These are phyloP conservation scores for Ectemnius lituratus DNA, from an alignment of 2,888 invertebrate species.

Conservation along the genomic window DNA sequence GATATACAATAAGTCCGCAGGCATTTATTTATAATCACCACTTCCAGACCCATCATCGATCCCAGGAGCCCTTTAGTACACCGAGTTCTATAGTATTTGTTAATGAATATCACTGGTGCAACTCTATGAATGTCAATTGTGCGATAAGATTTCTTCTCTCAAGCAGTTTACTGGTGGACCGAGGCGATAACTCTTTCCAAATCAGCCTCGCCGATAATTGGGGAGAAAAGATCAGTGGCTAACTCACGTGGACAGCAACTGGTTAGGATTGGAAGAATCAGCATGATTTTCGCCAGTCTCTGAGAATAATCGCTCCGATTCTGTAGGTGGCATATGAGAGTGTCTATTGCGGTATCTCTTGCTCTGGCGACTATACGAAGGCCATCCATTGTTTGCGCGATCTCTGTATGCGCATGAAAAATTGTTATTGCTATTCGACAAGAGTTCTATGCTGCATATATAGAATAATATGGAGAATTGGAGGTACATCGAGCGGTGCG, in stretches of 20 bases:
- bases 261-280: conserved; percentile 67
- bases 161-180: conserved; percentile 59
- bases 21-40: too few species aligned
- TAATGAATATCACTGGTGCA: too few species aligned
- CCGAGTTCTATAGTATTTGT: too few species aligned
- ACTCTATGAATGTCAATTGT: too few species aligned
- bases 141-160: not conserved
- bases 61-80: too few species aligned
- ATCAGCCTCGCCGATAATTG: conserved; percentile 68
- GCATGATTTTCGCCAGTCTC: conserved; percentile 66
- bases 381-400: conserved; percentile 60
- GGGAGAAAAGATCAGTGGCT: conserved; percentile 66
- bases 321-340: conserved; percentile 63
- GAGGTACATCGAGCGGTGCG: too few species aligned
- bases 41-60: too few species aligned
- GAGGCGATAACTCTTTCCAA: conserved; percentile 71
- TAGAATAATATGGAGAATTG: too few species aligned
- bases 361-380: conserved; percentile 59
- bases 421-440: too few species aligned
- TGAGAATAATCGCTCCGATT: conserved; percentile 56
- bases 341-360: conserved; percentile 62
- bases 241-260: conserved; percentile 69
- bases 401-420: conserved; percentile 53
- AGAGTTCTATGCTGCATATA: too few species aligned
- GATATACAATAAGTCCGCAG: too few species aligned